These are phyloP conservation scores for Morone chrysops DNA, from an alignment of 2,113 vertebrate species.

Conservation along the genomic window DNA sequence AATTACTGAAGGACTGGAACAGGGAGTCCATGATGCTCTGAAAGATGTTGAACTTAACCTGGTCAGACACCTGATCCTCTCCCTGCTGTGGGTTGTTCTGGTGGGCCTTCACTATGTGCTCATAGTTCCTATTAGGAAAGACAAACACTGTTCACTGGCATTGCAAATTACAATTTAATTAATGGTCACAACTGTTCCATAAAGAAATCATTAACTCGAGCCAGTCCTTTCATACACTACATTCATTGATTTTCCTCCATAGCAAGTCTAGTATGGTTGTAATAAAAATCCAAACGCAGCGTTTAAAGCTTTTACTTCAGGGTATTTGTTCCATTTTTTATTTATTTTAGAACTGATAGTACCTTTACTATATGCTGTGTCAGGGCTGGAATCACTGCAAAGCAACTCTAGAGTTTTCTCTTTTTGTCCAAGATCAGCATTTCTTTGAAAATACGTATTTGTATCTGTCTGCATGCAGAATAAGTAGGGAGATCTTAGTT, in stretches of 20 bases:
- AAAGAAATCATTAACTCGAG: not conserved
- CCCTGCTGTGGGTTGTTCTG: conserved; percentile 94
- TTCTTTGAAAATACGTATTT: conserved; percentile 10
- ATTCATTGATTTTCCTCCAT: not conserved
- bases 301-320: not conserved
- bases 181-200: not conserved
- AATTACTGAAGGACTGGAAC: conserved; percentile 94
- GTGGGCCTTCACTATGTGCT: conserved; percentile 98
- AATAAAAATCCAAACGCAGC: not conserved
- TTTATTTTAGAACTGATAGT: not conserved
- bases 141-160: not conserved
- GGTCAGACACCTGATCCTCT: conserved; percentile 93
- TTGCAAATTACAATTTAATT: not conserved
- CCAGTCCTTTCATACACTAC: not conserved
- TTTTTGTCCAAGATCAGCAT: not conserved
- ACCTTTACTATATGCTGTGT: not conserved
- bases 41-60: conserved; percentile 97
- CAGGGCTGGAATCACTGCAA: not conserved
- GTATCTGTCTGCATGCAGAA: not conserved
- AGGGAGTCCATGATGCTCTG: conserved; percentile 98
- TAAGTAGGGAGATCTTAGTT: not conserved
- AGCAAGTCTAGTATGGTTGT: no score
- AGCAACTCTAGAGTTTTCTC: conserved; percentile 15
- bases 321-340: not conserved
- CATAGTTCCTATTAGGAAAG: conserved; percentile 90